These are phyloP conservation scores for Reticulitermes lucifugus DNA, from an alignment of 2,888 invertebrate species.

Conservation along the genomic window DNA sequence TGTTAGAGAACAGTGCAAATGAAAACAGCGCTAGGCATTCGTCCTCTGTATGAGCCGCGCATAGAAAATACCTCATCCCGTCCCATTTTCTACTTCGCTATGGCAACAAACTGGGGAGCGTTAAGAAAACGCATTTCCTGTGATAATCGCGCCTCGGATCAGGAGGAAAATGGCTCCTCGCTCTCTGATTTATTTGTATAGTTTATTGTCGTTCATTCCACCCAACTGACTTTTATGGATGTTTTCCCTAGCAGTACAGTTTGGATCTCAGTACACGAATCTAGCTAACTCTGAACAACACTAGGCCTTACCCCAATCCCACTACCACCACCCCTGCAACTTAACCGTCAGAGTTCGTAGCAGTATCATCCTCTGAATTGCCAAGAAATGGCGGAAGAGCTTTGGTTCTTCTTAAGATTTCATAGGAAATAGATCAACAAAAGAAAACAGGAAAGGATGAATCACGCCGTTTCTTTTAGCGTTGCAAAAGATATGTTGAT, in stretches of 20 bases:
- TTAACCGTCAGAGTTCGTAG: not conserved
- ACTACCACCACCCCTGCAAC: not conserved
- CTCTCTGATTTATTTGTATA: slow-evolving; percentile 61
- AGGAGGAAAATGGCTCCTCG: slow-evolving; percentile 58
- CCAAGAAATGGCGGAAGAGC: slow-evolving; percentile 12
- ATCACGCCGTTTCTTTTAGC: not conserved
- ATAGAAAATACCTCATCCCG: slow-evolving; percentile 48
- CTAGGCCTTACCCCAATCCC: not conserved
- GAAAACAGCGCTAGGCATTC: too few species aligned
- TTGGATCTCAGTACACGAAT: slow-evolving; percentile 8
- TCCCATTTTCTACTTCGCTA: not conserved
- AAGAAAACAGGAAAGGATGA: not conserved
- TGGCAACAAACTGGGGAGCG: slow-evolving; percentile 31
- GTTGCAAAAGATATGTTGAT: not conserved
- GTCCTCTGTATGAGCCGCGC: slow-evolving; percentile 38
- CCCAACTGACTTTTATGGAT: slow-evolving; percentile 62
- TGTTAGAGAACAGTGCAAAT: too few species aligned
- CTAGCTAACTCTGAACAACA: not conserved
- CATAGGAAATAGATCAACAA: not conserved
- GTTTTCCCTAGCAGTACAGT: slow-evolving; percentile 57
- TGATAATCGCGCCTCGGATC: slow-evolving; percentile 59
- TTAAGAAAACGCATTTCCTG: slow-evolving; percentile 52
- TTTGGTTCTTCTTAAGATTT: slow-evolving; percentile 16
- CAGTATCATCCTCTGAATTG: slow-evolving; percentile 16
- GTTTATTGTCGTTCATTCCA: slow-evolving; percentile 62